Evolutionary conservation across 64 coral and sea anemone genomes (phyloP).

Genomic region (Exaiptasia diaphana): DNA sequence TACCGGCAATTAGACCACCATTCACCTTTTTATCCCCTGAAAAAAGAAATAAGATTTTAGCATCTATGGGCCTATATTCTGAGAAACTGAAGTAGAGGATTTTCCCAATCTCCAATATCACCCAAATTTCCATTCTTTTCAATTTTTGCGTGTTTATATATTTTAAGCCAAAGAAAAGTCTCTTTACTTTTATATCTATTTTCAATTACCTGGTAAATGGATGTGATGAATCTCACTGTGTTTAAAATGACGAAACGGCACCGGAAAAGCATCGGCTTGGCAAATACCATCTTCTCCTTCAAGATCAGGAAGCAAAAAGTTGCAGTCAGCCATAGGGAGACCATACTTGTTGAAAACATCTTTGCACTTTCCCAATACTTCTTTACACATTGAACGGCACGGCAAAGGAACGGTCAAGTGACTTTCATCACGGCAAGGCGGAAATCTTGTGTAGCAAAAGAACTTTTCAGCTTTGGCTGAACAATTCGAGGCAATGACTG

Average conservation of each 20-base stretch:
- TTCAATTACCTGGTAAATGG: too few relatives aligned
- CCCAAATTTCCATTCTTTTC: too few relatives aligned
- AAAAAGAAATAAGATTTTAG: background rate
- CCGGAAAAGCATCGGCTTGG: conserved; percentile 36
- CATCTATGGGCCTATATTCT: too few relatives aligned
- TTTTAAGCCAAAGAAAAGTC: too few relatives aligned
- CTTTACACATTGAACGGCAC: conserved; percentile 55
- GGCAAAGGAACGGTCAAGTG: conserved; percentile 42
- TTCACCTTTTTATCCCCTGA: background rate
- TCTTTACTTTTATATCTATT: too few relatives aligned
- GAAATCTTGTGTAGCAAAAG: conserved; percentile 39
- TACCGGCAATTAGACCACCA: conserved; percentile 20
- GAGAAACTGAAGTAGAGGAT: too few relatives aligned
- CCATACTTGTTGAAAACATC: background rate
- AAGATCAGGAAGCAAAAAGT: conserved; percentile 32
- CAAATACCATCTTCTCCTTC: conserved; percentile 44
- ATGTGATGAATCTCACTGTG: background rate
- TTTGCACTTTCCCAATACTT: conserved; percentile 38
- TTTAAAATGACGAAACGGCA: background rate
- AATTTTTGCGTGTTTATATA: too few relatives aligned
- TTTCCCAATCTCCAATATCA: too few relatives aligned
- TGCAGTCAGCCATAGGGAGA: conserved; percentile 25
- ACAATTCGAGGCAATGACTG: background rate
- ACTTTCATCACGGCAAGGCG: conserved; percentile 45
- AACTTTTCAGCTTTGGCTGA: conserved; percentile 52